Evolutionary conservation across 2,888 invertebrate genomes (phyloP).

Genomic region (Cryptocephalus moraei): DNA sequence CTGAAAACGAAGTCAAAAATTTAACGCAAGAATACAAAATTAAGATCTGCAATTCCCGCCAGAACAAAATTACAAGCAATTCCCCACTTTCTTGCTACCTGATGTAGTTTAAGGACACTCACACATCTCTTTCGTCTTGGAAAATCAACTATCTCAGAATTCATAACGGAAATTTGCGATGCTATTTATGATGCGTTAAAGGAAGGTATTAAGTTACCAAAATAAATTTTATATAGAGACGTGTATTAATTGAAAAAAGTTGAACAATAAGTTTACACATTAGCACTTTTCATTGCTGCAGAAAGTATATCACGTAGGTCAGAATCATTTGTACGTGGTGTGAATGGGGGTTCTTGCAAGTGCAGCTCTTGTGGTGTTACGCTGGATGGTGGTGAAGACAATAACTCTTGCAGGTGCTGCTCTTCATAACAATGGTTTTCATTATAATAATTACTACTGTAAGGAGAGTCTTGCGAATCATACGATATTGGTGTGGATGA

Average conservation of each 20-base stretch:
- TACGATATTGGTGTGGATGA: not conserved
- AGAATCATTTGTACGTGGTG: no score
- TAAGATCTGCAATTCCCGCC: no score
- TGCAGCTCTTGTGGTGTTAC: no score
- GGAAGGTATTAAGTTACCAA: not conserved
- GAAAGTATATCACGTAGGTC: no score
- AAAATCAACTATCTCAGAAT: slow-evolving; percentile 2
- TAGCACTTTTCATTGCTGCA: no score
- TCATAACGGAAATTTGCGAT: not conserved
- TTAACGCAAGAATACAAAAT: no score
- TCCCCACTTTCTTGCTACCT: not conserved
- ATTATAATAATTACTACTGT: not conserved
- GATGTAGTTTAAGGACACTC: slow-evolving; percentile 1
- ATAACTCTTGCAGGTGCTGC: not conserved
- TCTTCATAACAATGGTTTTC: not conserved
- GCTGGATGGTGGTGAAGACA: no score
- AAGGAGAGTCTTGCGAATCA: not conserved
- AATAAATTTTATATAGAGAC: no score
- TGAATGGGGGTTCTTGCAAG: no score
- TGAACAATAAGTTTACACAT: no score
- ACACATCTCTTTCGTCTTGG: not conserved
- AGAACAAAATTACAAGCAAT: not conserved
- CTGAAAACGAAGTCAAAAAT: no score
- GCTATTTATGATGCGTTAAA: not conserved
- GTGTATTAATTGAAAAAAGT: no score